Evolutionary conservation across 2,113 vertebrate species (phyloP).

Genomic region (Toxotes jaculatrix): DNA sequence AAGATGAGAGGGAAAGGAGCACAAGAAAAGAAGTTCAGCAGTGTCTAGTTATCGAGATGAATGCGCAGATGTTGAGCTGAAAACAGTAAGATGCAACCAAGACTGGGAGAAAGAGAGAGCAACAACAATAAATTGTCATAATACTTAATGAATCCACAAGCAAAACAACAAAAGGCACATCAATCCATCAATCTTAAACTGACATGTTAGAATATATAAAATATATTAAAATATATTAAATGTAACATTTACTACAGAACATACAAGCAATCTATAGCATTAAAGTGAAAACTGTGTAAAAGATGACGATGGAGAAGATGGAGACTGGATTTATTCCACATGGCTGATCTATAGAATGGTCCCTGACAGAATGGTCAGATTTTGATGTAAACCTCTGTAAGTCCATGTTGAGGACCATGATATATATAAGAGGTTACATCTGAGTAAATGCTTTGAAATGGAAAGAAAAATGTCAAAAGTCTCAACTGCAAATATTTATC

Average conservation of each 20-base stretch:
- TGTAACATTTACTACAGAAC: neutral
- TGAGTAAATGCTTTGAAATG: neutral
- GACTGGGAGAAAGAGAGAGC: no score
- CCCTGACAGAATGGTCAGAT: no score
- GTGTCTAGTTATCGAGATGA: slow-evolving; percentile 4
- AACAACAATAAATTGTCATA: no score
- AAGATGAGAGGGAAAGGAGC: neutral
- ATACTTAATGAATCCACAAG: no score
- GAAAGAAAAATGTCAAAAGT: neutral
- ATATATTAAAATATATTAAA: neutral
- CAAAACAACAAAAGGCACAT: neutral
- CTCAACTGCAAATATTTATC: neutral
- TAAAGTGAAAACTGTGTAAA: no score
- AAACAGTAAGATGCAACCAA: no score
- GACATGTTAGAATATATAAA: neutral
- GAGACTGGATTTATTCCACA: neutral
- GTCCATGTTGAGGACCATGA: neutral
- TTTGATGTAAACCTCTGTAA: neutral
- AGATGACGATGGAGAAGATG: no score
- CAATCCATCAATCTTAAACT: no score
- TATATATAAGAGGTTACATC: neutral
- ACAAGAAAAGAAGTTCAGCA: slow-evolving; percentile 9
- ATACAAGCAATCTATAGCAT: no score
- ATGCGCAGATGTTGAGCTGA: no score
- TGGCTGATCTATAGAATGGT: neutral